phyloP scores from a whole-genome alignment of 1,140 invertebrate species.

The Zaprionus ghesquierei region DNA sequence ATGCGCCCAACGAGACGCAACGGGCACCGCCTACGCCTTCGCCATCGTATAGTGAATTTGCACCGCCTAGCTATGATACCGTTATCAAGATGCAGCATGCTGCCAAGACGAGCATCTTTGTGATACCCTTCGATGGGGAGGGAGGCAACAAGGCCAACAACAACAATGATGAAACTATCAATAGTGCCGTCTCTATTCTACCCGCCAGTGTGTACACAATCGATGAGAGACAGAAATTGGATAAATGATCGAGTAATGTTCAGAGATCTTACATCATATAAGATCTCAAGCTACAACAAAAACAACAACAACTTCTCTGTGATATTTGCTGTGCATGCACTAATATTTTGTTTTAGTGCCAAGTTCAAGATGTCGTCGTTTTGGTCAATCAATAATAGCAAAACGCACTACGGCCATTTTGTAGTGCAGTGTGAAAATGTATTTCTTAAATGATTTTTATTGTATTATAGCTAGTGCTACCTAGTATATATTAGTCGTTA shows the following conservation, averaged over 20 bases:
- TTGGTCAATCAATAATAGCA: background rate
- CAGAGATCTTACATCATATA: background rate
- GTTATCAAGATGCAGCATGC: constrained; percentile 79
- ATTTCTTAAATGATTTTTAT: constrained; percentile 25
- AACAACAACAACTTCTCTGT: constrained; percentile 48
- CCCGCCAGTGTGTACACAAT: constrained; percentile 69
- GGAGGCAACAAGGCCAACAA: constrained; percentile 29
- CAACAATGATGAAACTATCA: constrained; percentile 14
- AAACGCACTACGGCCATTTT: constrained; percentile 17
- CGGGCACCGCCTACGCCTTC: constrained; percentile 76
- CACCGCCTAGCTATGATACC: constrained; percentile 79
- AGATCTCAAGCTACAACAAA: background rate
- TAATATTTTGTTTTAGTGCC: background rate
- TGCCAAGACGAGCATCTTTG: constrained; percentile 71
- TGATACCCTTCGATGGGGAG: constrained; percentile 68
- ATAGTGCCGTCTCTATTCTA: background rate
- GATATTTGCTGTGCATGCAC: constrained; percentile 61
- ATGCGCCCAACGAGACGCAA: constrained; percentile 39
- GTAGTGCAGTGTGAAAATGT: constrained; percentile 43
- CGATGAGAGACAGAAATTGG: constrained; percentile 66
- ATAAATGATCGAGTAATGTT: background rate
- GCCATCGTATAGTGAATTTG: constrained; percentile 81
- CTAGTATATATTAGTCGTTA: constrained; percentile 10
- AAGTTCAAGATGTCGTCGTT: constrained; percentile 26
- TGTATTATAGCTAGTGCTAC: constrained; percentile 7